phyloP scores from a whole-genome alignment of 2,113 vertebrate species.

The Sylvilagus bachmani region DNA sequence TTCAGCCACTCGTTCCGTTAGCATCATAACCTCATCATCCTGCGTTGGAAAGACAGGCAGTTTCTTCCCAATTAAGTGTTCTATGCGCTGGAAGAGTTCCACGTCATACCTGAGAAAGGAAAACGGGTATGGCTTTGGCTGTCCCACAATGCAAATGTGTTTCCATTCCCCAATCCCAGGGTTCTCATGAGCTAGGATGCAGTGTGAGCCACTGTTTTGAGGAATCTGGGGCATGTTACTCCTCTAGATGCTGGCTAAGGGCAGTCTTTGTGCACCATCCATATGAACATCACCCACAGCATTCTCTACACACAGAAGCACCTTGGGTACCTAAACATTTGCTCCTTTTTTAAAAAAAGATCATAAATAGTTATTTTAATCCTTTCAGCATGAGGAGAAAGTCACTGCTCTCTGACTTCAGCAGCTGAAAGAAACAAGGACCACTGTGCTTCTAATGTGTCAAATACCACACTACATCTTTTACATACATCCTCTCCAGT shows the following conservation, averaged over 20 bases:
- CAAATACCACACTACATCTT: neutral
- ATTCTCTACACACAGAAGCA: conserved; percentile 13
- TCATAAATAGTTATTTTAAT: neutral
- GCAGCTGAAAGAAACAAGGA: neutral
- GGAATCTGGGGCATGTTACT: neutral
- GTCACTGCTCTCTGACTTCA: conserved; percentile 6
- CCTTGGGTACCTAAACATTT: neutral
- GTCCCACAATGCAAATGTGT: neutral
- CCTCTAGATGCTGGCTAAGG: neutral
- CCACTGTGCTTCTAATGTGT: neutral
- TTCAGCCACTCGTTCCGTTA: conserved; percentile 96
- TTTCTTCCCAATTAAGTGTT: conserved; percentile 97
- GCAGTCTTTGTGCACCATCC: neutral
- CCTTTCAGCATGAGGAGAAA: neutral
- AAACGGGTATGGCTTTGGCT: neutral
- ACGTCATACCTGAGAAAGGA: conserved; percentile 94
- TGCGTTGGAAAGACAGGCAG: conserved; percentile 96
- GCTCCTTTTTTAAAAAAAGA: neutral
- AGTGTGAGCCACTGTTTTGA: neutral
- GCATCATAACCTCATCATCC: conserved; percentile 99
- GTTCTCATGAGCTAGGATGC: neutral
- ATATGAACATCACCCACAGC: neutral
- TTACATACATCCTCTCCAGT: neutral
- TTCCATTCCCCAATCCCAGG: neutral
- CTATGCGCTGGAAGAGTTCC: conserved; percentile 98